phyloP scores from a whole-genome alignment of 2,797 vertebrate species.

The Eidolon dupreanum region DNA sequence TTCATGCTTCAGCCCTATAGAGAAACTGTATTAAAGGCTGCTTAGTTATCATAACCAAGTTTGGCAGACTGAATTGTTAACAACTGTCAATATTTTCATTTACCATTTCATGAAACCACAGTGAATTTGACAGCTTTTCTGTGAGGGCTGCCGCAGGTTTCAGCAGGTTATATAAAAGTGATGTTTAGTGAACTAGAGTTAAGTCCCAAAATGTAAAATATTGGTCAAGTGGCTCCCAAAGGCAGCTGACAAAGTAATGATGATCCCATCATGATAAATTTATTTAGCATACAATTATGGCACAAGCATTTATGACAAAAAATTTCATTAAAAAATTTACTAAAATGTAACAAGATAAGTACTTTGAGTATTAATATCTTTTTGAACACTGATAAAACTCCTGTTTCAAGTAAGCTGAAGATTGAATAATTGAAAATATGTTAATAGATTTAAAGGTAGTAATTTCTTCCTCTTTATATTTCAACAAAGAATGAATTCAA shows the following conservation, averaged over 20 bases:
- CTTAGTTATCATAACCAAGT: background rate
- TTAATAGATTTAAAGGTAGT: background rate
- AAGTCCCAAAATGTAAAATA: background rate
- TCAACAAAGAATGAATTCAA: conserved; percentile 13
- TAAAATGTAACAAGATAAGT: background rate
- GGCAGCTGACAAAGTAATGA: background rate
- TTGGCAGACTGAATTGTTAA: background rate
- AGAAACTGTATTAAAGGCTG: background rate
- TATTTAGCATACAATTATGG: background rate
- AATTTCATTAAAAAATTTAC: background rate
- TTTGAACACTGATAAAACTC: background rate
- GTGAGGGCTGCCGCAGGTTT: background rate
- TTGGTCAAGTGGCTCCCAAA: background rate
- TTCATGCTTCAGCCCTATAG: background rate
- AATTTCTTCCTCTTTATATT: background rate
- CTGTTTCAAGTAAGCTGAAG: background rate
- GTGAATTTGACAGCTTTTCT: background rate
- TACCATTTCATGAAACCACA: background rate
- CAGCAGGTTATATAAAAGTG: background rate
- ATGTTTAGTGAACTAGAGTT: background rate
- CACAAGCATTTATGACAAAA: background rate
- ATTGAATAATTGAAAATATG: background rate
- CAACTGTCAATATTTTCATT: background rate
- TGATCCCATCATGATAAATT: background rate
- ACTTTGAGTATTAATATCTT: background rate